Conservation (phyloP, 35 echinoderm and acorn worm genomes). For the Apostichopus parvimensis region DNA sequence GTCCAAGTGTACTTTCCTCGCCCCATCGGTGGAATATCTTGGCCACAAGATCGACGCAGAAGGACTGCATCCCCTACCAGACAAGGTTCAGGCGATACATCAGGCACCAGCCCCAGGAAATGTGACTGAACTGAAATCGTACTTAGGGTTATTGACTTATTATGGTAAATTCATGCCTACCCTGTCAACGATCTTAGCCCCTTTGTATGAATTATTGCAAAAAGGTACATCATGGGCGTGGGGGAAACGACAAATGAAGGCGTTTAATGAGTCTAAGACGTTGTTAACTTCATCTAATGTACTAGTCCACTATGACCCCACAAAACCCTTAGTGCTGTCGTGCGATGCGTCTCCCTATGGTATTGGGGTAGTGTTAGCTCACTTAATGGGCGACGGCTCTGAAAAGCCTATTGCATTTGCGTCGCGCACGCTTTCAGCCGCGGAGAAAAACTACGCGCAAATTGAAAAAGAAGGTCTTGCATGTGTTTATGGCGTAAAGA, state of each 20-base stretch:
- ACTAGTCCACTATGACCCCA: slow-evolving; percentile 59
- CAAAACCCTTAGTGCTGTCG: slow-evolving; percentile 20
- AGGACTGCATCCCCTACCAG: slow-evolving; percentile 3
- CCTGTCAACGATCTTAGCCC: background rate
- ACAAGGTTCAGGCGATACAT: slow-evolving; percentile 9
- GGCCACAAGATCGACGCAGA: slow-evolving; percentile 54
- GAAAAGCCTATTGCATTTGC: slow-evolving; percentile 71
- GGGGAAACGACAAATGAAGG: background rate
- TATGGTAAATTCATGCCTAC: slow-evolving; percentile 47
- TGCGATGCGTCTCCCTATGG: slow-evolving; percentile 64
- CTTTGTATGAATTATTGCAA: background rate
- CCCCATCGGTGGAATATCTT: slow-evolving; percentile 51
- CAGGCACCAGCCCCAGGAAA: slow-evolving; percentile 26
- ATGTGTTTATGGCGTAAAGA: slow-evolving; percentile 61
- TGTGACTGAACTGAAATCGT: slow-evolving; percentile 46
- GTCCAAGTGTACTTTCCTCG: slow-evolving; percentile 45
- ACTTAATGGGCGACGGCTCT: slow-evolving; percentile 43
- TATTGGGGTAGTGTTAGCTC: slow-evolving; percentile 61
- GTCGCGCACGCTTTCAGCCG: slow-evolving; percentile 56
- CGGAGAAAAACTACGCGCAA: slow-evolving; percentile 72
- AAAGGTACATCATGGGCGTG: background rate
- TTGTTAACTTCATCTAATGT: slow-evolving; percentile 47
- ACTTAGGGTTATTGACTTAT: slow-evolving; percentile 42
- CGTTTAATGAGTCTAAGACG: slow-evolving; percentile 56
- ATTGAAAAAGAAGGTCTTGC: background rate